phyloP scores from a whole-genome alignment of 2,113 vertebrate species.

The Pandion haliaetus region DNA sequence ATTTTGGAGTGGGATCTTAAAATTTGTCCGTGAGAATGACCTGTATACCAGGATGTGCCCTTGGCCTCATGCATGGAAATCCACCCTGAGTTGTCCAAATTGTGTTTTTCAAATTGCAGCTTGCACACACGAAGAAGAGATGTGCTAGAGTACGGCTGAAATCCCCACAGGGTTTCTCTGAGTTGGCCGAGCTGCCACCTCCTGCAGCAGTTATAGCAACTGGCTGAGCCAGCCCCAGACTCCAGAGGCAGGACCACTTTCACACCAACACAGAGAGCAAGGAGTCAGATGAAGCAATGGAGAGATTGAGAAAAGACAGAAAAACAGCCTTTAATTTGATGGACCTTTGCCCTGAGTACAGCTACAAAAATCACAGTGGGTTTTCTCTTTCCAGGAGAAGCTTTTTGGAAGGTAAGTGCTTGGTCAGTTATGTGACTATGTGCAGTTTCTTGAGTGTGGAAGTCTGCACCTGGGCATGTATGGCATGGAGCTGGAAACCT shows the following conservation, averaged over 20 bases:
- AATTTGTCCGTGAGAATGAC: neutral
- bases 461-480: neutral
- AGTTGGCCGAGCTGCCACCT: neutral
- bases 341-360: neutral
- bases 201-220: neutral
- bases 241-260: neutral
- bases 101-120: neutral
- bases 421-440: neutral
- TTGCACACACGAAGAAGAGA: neutral
- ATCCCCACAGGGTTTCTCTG: accelerated
- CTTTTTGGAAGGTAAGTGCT: neutral
- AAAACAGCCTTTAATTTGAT: neutral
- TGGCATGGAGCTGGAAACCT: neutral
- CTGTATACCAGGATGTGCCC: neutral
- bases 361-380: neutral
- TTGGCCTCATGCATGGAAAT: neutral
- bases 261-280: neutral
- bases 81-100: neutral
- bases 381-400: neutral
- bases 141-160: neutral
- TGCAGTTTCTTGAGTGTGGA: neutral
- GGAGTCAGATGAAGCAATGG: neutral
- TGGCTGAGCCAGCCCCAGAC: neutral
- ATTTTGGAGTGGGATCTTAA: neutral
- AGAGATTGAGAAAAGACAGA: neutral